Base-by-base conservation (phyloP, 2,113 vertebrate species). In the Festucalex cinctus region DNA sequence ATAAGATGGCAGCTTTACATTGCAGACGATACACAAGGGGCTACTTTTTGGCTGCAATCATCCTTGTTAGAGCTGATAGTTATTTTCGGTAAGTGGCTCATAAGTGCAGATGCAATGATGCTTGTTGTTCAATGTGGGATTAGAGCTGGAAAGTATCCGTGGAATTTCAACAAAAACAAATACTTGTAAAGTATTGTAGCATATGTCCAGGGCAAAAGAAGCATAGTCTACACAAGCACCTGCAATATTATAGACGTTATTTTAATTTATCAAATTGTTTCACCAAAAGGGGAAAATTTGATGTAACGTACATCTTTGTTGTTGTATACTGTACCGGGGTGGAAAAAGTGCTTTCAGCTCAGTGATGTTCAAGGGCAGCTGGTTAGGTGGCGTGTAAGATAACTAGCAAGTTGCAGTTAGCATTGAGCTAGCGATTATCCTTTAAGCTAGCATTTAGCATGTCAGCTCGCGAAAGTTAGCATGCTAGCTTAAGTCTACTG, bases 1-100 rank as follows among this genome's bases (percentile, higher is more conserved):
- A 84, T 73, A 57, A 75, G 74, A 84, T 79, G 72, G 60, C 73
- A 80, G 75, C 77, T 76, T 83, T 71, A 88, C 79, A 88, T 75
- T 83, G 70, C 81, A 68, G 56, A 70, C 70, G 77, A 85, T 75
- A 82, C 76, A 87, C 79, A 69, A 86, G 82, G 85, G 69, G 65
- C 69, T 57, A 61, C 70, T 78, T 64, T 44, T 63, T 76, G 4
- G 35, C 66, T 73, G 74, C 66, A 81, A 83, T 82, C 69, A 81
- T 68, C 28, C 53, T 70, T 68, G 63, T 67, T 76, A 59, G 22
- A 67, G 73, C 60, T 54, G 63, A 64, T 41, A 65, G 66, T 69
- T 53, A 26, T 69, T 71, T 75, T 69, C 70, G 74, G 61, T 37
- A 43, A 78, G 54, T 78, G 64, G 70, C 64, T 74, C 62, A 62